These are phyloP conservation scores for Emydura subglobosa DNA, from an alignment of 2,113 vertebrate genomes.

Conservation along the genomic window DNA sequence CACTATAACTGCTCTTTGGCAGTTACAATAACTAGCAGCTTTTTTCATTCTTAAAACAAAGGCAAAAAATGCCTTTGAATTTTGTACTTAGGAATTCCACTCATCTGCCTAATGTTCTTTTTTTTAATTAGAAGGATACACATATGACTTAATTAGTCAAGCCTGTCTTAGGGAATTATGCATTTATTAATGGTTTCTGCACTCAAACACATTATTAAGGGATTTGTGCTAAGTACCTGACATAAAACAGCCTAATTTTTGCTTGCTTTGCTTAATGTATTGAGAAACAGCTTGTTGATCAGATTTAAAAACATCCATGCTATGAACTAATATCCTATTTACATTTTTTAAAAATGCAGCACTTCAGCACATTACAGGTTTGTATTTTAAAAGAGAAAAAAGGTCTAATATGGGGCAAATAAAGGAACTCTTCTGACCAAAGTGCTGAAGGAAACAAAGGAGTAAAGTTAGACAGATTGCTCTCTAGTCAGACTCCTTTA, in stretches of 20 bases:
- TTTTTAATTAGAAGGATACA: constrained; percentile 85
- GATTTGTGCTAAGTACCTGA: constrained; percentile 85
- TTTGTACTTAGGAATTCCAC: constrained; percentile 77
- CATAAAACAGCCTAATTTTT: constrained; percentile 82
- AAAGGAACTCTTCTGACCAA: background rate
- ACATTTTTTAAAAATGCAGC: constrained; percentile 73
- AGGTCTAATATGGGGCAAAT: background rate
- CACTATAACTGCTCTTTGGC: constrained; percentile 74
- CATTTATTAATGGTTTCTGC: constrained; percentile 86
- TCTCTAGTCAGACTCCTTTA: background rate
- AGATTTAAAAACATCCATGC: constrained; percentile 80
- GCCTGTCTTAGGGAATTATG: constrained; percentile 82
- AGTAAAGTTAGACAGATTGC: background rate
- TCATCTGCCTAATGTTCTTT: constrained; percentile 86
- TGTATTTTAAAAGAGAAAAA: constrained; percentile 30
- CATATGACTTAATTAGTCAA: constrained; percentile 89
- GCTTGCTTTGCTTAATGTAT: constrained; percentile 86
- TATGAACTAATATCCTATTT: constrained; percentile 81
- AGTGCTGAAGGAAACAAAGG: background rate
- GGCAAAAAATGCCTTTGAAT: constrained; percentile 79
- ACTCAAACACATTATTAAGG: constrained; percentile 84
- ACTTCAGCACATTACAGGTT: constrained; percentile 14
- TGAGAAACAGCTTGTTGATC: constrained; percentile 80
- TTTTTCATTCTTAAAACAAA: constrained; percentile 80
- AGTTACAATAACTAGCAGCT: constrained; percentile 70